Evolutionary conservation across 2,113 vertebrate genomes (phyloP), one percentile per base, ranked within the genome.

Genomic region (Plectropomus leopardus): DNA sequence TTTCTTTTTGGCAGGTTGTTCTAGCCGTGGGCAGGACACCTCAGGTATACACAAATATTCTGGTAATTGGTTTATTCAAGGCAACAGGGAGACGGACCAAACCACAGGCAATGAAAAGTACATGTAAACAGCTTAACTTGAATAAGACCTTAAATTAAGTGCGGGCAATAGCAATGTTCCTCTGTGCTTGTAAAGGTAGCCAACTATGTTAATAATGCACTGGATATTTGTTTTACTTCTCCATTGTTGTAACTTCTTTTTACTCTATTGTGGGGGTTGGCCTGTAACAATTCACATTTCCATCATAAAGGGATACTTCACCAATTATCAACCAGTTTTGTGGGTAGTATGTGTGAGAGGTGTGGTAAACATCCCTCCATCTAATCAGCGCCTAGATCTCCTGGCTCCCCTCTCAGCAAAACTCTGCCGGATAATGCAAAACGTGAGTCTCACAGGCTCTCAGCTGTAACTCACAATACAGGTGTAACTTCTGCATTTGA

Each of bases 41-140:
- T 51, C 40, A 47, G 42, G 53, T 67, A 19, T 11, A 63, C 40
- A 79, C 15, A 26, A 61, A n/a, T 79, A 28, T 50, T 65, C 23
- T 72, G 48, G 45, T 63, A 24, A 70, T 61, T 42, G 24, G 17
- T 28, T 66, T 51, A 73, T 66, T 66, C 28, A 58, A 30, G 69
- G 42, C 40, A 66, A 45, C 17, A 17, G 19, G 48, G 24, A 21
- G 32, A 59, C 10, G 3, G 30, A 69, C 26, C 45, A 54, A 78
- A 45, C 70, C 19, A 65, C 26, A 40, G 51, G 19, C 40, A 65
- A 19, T 64, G 40, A 54, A 55, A 36, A 13, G 4, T 48, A 55
- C 48, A 60, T 28, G 16, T 7, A 58, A 36, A 21, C 32, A 28
- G 17, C 42, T 60, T 21, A 8, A 26, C 23, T 47, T 68, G 21